Evolutionary conservation across 2,797 vertebrate genomes (phyloP).

Genomic region (Moxostoma hubbsi): DNA sequence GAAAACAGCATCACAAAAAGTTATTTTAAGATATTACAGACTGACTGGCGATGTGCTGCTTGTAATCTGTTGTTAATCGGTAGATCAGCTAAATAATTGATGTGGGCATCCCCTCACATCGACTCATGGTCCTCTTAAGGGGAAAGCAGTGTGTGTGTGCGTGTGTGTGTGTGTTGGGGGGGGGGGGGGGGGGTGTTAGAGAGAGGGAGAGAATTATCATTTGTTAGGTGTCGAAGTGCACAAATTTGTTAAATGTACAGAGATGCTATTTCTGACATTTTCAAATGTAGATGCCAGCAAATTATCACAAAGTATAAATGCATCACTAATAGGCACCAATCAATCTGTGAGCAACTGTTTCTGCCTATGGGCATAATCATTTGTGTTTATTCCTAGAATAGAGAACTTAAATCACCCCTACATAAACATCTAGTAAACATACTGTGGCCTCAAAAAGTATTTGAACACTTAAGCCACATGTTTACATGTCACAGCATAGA

Average conservation of each 20-base stretch:
- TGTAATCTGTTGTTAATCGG: constrained; percentile 72
- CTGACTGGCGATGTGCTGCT: constrained; percentile 65
- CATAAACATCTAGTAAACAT: background rate
- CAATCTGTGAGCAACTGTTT: background rate
- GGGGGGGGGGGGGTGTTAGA: too few species aligned
- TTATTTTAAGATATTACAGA: constrained; percentile 48
- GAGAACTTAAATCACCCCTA: background rate
- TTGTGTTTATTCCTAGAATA: too few species aligned
- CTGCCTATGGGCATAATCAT: background rate
- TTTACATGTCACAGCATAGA: too few species aligned
- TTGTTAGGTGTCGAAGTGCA: background rate
- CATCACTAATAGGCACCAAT: constrained; percentile 7
- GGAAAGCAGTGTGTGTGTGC: constrained; percentile 53
- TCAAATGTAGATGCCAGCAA: background rate
- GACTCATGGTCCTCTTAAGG: constrained; percentile 42
- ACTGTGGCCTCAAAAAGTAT: too few species aligned
- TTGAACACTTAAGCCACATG: too few species aligned
- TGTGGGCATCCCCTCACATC: constrained; percentile 68
- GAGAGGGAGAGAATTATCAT: background rate
- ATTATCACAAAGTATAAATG: background rate
- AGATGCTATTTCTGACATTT: background rate
- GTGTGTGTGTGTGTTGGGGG: constrained; percentile 34
- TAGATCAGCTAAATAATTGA: constrained; percentile 70
- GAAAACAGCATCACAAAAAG: constrained; percentile 57
- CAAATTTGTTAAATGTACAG: background rate